Conservation (phyloP, 2,888 invertebrate species). For the Sacculina carcini region DNA sequence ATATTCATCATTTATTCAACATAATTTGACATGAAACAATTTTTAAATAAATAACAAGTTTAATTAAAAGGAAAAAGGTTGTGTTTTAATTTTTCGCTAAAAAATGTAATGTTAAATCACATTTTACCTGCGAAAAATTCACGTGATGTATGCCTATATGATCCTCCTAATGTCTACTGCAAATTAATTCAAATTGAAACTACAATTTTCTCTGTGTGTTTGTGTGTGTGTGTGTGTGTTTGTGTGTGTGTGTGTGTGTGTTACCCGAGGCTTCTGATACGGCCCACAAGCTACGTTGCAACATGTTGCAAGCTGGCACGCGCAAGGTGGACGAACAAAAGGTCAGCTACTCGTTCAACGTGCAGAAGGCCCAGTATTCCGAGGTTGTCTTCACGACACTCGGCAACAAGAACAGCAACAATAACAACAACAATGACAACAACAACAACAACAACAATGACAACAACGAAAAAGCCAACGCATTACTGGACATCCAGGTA, state of each 20-base stretch:
- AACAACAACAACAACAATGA: not conserved
- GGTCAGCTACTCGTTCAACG: constrained; percentile 36
- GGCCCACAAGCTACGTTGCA: not conserved
- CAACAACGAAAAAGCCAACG: constrained; percentile 1
- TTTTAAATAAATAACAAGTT: too few species aligned
- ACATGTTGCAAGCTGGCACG: not conserved
- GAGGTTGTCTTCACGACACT: constrained; percentile 44
- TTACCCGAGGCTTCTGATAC: not conserved
- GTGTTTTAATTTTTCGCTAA: too few species aligned
- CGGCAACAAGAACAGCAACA: too few species aligned
- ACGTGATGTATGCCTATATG: too few species aligned
- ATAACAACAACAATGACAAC: not conserved
- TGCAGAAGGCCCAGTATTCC: constrained; percentile 51
- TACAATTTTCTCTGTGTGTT: not conserved
- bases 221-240: not conserved
- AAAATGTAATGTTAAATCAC: too few species aligned
- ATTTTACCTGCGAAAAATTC: too few species aligned
- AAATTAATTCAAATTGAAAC: not conserved
- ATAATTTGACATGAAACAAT: too few species aligned
- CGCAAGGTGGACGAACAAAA: not conserved
- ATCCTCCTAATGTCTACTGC: too few species aligned
- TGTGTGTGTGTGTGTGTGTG: constrained; percentile 1
- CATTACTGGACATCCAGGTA: not conserved
- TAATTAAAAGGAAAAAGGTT: too few species aligned
- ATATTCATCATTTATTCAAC: too few species aligned